phyloP scores from a whole-genome alignment of 2,888 invertebrate genomes.

The Podabrus alpinus region DNA sequence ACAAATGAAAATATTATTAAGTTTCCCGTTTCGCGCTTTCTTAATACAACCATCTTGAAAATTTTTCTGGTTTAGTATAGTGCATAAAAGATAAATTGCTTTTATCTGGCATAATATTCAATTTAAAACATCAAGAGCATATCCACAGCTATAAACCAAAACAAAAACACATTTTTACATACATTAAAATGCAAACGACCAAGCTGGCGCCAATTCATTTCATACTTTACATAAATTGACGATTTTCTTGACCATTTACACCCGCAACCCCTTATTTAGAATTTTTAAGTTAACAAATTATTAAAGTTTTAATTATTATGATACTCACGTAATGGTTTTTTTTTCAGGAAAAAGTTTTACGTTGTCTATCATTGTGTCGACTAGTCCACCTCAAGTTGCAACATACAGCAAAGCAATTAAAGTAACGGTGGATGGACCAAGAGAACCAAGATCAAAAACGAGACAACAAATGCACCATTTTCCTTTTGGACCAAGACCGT shows the following conservation, averaged over 20 bases:
- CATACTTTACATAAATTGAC: slow-evolving; percentile 29
- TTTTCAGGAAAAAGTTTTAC: slow-evolving; percentile 94
- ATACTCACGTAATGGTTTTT: not conserved
- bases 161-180: slow-evolving; percentile 7
- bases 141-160: slow-evolving; percentile 1
- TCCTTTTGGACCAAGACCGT: slow-evolving; percentile 82
- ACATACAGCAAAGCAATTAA: slow-evolving; percentile 99
- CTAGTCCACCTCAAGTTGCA: slow-evolving; percentile 92
- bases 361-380: slow-evolving; percentile 92
- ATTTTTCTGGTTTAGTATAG: not conserved
- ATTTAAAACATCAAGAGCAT: slow-evolving; percentile 6
- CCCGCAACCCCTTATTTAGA: slow-evolving; percentile 6
- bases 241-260: slow-evolving; percentile 31
- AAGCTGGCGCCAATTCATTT: slow-evolving; percentile 23
- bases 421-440: slow-evolving; percentile 98
- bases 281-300: not conserved
- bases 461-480: slow-evolving; percentile 87
- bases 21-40: slow-evolving; percentile 16
- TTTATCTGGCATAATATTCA: slow-evolving; percentile 10
- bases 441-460: slow-evolving; percentile 94
- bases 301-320: not conserved
- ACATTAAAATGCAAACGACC: slow-evolving; percentile 27
- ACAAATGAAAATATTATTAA: slow-evolving; percentile 35
- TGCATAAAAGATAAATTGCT: not conserved
- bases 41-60: not conserved